Evolutionary conservation across 2,113 vertebrate genomes (phyloP), one percentile per base, ranked within the genome.

Genomic region (Carassius gibelio): DNA sequence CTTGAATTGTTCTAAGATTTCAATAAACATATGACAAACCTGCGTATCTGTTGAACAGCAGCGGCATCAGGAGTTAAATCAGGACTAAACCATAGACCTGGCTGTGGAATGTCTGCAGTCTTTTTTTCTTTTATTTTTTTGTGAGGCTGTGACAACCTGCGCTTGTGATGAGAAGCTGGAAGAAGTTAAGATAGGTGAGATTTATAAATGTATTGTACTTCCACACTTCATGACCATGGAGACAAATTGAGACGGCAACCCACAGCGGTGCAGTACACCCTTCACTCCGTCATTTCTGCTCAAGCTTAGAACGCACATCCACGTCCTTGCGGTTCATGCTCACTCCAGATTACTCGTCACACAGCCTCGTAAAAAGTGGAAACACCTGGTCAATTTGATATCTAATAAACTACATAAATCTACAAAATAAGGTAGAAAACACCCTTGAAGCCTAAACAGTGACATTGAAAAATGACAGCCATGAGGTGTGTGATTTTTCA

Each of bases 41-140:
- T 8, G 57, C n/a, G 30, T 66, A 66, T 64, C 17, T 45, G n/a
- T 48, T 38, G 15, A 66, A 66, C 14, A 48, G 77, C 38, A 15
- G 83, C 38, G 8, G 23, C 71, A 77, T 50, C 38, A 77, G 30
- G 48, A 10, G 15, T 26, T 26, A 76, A n/a, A 69, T 55, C 75
- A 64, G 42, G 57, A 75, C 81, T 71, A 8, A 45, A 48, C 59
- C 5, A 52, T 23, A 79, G 82, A 75, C 36, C 87, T 75, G 57
- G 80, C 66, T 80, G 76, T 84, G 87, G 82, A 88, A 86, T 86
- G 87, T 86, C 50, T 86, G 81, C 61, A 83, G 85, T 59, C 55
- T 21, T 61, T 48, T 85, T 52, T 59, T 55, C 5, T 30, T 30
- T 30, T 30, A 0, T 30, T 30, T 30, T 30, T 30, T 30, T 30